Evolutionary conservation across 2,113 vertebrate species (phyloP).

Genomic region (Blennius ocellaris): DNA sequence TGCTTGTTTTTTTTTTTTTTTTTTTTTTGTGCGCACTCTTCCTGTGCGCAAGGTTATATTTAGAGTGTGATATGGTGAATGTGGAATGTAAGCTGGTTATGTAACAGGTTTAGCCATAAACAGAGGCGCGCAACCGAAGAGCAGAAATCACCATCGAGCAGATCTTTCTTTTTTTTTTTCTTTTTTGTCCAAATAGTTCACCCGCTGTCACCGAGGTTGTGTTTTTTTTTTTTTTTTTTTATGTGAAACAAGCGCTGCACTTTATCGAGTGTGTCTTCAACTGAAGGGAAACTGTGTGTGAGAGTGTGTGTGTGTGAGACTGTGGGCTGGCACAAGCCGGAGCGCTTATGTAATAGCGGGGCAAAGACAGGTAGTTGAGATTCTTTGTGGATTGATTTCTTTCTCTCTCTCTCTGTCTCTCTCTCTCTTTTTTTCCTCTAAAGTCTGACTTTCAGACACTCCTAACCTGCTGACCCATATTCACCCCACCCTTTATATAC

Average conservation of each 20-base stretch:
- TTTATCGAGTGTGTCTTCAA: conserved; percentile 6
- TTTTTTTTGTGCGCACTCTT: conserved; percentile 34
- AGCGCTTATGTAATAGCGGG: conserved; percentile 82
- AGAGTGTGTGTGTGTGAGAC: conserved; percentile 64
- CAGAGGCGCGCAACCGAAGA: conserved; percentile 80
- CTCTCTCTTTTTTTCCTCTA: conserved; percentile 55
- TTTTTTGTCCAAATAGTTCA: background rate
- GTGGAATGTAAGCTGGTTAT: conserved; percentile 96
- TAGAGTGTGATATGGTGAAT: conserved; percentile 91
- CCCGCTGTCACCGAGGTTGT: background rate
- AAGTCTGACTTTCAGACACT: conserved; percentile 80
- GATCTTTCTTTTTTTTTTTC: conserved; percentile 51
- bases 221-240: too few relatives aligned
- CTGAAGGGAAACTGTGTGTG: conserved; percentile 55
- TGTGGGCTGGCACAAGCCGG: conserved; percentile 72
- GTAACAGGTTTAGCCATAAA: conserved; percentile 98
- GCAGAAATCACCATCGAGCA: conserved; percentile 68
- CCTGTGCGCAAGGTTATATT: conserved; percentile 84
- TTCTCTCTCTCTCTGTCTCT: conserved; percentile 6
- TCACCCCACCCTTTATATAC: conserved; percentile 78
- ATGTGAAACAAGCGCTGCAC: background rate
- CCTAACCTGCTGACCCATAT: conserved; percentile 87
- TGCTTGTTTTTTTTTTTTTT: background rate
- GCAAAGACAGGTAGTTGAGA: conserved; percentile 74
- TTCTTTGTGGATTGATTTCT: conserved; percentile 72